These are phyloP conservation scores for Metridium senile DNA, from an alignment of 92 coral and sea anemone genomes.

Conservation along the genomic window DNA sequence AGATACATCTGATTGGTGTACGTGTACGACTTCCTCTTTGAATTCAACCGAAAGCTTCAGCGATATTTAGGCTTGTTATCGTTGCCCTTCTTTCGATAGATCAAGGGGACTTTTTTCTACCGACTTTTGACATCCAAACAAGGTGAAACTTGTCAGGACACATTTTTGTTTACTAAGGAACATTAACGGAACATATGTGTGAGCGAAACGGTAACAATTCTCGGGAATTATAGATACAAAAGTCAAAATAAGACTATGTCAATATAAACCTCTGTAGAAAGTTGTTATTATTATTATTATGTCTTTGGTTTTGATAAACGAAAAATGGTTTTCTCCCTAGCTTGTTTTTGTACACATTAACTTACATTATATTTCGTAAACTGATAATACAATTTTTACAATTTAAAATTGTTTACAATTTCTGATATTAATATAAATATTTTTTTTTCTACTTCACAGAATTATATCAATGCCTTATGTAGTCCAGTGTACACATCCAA, in stretches of 20 bases:
- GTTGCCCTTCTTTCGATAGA: background rate
- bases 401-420: too few species aligned
- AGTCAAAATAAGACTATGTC: too few species aligned
- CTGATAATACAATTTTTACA: too few species aligned
- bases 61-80: background rate
- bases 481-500: constrained; percentile 51
- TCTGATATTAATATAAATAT: too few species aligned
- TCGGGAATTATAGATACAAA: too few species aligned
- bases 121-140: constrained; percentile 16
- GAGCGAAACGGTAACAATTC: too few species aligned
- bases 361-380: background rate
- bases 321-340: background rate
- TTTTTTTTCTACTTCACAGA: constrained; percentile 38
- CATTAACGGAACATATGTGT: background rate
- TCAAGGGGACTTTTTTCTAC: background rate
- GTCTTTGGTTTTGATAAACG: background rate
- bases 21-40: constrained; percentile 15
- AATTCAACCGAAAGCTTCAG: constrained; percentile 11
- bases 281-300: too few species aligned
- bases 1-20: background rate
- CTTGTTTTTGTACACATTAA: background rate
- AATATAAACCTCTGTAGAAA: too few species aligned
- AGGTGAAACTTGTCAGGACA: constrained; percentile 8
- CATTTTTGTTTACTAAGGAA: background rate
- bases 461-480: constrained; percentile 64